phyloP scores from a whole-genome alignment of 2,113 vertebrate species.

The Meriones unguiculatus region DNA sequence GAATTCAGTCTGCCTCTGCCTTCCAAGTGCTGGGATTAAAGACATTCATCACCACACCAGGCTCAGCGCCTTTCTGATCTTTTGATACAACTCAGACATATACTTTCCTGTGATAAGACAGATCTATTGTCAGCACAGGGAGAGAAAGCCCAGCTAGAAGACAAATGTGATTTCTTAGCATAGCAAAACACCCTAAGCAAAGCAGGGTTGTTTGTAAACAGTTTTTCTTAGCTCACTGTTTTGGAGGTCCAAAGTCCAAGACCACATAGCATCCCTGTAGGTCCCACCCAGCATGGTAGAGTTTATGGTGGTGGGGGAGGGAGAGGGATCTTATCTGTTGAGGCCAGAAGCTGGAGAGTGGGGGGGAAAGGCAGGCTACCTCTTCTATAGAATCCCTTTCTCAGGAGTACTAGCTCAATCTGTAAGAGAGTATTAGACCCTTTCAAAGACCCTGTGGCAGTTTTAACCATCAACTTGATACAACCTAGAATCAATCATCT shows the following conservation, averaged over 20 bases:
- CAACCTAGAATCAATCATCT: neutral
- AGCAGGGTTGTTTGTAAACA: neutral
- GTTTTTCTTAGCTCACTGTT: neutral
- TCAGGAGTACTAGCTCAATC: neutral
- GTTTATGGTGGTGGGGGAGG: neutral
- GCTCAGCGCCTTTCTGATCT: neutral
- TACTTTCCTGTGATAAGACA: neutral
- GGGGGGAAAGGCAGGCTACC: too few relatives aligned
- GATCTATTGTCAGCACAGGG: neutral
- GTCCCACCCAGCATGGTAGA: neutral
- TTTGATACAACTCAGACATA: neutral
- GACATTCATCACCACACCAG: neutral
- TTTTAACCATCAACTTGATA: neutral
- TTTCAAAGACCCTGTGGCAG: neutral
- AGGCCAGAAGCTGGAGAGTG: neutral
- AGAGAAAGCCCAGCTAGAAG: constrained; percentile 22
- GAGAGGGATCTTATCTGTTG: neutral
- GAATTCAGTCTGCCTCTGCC: neutral
- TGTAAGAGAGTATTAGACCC: neutral
- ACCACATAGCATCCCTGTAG: too few relatives aligned
- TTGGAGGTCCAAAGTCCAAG: neutral
- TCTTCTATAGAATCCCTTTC: neutral
- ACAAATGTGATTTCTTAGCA: neutral
- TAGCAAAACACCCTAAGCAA: neutral
- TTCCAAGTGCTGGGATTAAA: neutral